Base-by-base conservation (phyloP, 1,140 invertebrate species). In the Melitaea cinxia region DNA sequence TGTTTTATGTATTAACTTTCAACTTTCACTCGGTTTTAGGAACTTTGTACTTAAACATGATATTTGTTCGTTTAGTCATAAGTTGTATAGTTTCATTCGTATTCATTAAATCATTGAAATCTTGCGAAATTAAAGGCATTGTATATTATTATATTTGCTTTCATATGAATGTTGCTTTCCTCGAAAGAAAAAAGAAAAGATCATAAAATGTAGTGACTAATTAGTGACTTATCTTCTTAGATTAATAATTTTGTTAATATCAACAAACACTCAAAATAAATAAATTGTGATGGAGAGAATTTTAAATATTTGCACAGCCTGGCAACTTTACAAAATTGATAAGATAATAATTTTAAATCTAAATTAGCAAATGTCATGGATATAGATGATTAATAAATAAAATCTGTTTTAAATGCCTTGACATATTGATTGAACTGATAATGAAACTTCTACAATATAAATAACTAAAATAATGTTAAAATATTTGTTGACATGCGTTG, bases 11-110 rank as follows among this genome's bases (percentile, higher is more conserved):
- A 74, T 74, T 70, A 42, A 61, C 61, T 72, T 70, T 71, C 68
- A 74, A 81, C 83, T 85, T 83, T 85, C 80, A 75, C 81, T 72
- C 60, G 71, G 68, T 78, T 81, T 83, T 66, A 69, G 73, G 64
- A 70, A 73, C 55, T 61, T 75, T 45, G 47, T 60, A 70, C 68
- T 61, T 57, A 42, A 21, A 35, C 30, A 63, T 59, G 58, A 55
- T 55, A 37, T 53, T 58, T 47, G 12, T 47, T 23, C 19, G 53
- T 30, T 62, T 57, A 58, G 47, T 39, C 35, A 58, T 56, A 35
- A n/a, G 23, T 59, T 58, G 39, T 52, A 19, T 21, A 24, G 9
- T 4, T 4, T 47, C 23, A 17, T 47, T 23, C 19, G 19, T 23
- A 47, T 47, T 47, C 12, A 10, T 47, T 47, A 15, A 14, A 47